Conservation (phyloP, 2,888 invertebrate species). For the Plemyria rubiginata region DNA sequence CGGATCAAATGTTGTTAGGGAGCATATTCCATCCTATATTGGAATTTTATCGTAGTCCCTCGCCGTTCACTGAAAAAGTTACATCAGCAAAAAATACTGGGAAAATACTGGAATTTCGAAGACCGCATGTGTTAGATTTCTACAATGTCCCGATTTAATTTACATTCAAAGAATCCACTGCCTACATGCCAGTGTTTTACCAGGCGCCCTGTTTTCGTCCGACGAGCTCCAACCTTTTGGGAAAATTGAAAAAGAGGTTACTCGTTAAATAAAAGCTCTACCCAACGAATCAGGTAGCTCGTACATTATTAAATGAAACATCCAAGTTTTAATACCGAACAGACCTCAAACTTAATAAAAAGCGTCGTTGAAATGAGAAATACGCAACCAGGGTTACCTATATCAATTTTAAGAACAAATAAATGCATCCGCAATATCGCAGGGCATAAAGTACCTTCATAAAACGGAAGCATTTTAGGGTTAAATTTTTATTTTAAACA, state of each 20-base stretch:
- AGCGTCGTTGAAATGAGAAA: slow-evolving; percentile 52
- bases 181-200: slow-evolving; percentile 26
- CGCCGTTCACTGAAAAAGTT: slow-evolving; percentile 32
- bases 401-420: slow-evolving; percentile 75
- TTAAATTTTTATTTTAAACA: slow-evolving; percentile 85
- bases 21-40: slow-evolving; percentile 40
- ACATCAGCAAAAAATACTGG: slow-evolving; percentile 39
- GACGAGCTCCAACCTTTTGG: slow-evolving; percentile 15
- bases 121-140: slow-evolving; percentile 35
- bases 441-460: slow-evolving; percentile 68
- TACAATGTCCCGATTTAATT: slow-evolving; percentile 37
- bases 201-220: slow-evolving; percentile 2
- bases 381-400: slow-evolving; percentile 46
- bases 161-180: slow-evolving; percentile 30
- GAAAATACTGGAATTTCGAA: slow-evolving; percentile 30
- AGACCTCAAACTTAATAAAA: slow-evolving; percentile 51
- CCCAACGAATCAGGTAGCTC: slow-evolving; percentile 30
- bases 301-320: slow-evolving; percentile 38
- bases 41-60: slow-evolving; percentile 40
- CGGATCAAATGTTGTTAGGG: slow-evolving; percentile 34
- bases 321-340: slow-evolving; percentile 38
- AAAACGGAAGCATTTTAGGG: slow-evolving; percentile 74
- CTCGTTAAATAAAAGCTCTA: slow-evolving; percentile 15
- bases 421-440: slow-evolving; percentile 66
- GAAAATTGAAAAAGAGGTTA: slow-evolving; percentile 21